Conservation (phyloP, 2,113 vertebrate genomes). For the Coreoperca whiteheadi region DNA sequence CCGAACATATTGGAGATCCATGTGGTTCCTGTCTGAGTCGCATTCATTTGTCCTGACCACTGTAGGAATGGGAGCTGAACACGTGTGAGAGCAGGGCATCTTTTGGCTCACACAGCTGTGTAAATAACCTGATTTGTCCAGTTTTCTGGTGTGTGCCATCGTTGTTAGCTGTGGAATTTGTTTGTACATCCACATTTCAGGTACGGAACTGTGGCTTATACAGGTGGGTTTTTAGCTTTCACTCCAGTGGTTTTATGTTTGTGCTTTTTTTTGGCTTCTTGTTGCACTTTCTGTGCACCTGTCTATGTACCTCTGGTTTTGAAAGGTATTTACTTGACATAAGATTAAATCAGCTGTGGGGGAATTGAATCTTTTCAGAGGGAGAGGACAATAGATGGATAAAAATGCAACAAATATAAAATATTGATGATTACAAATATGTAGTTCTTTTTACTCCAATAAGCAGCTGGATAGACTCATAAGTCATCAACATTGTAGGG, state of each 20-base stretch:
- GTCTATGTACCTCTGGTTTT: no score
- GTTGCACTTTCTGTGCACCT: no score
- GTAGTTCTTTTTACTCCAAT: no score
- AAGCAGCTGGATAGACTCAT: no score
- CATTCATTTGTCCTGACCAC: background rate
- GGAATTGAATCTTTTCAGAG: background rate
- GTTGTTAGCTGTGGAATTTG: background rate
- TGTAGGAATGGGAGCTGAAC: background rate
- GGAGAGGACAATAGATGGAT: no score
- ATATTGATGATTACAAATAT: no score
- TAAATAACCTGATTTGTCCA: background rate
- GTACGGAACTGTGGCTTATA: background rate
- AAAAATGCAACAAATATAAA: no score
- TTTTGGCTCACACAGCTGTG: background rate
- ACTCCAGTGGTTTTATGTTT: background rate
- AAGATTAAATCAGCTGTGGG: background rate
- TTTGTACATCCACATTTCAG: background rate
- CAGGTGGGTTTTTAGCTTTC: background rate
- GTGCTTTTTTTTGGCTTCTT: background rate
- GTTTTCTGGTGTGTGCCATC: background rate
- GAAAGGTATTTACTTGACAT: background rate
- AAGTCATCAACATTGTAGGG: no score
- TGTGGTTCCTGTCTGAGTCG: slow-evolving; percentile 7
- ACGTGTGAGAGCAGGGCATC: background rate
- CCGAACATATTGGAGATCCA: slow-evolving; percentile 7